Conservation (phyloP, 2,888 invertebrate genomes). For the Chrysina gloriosa region DNA sequence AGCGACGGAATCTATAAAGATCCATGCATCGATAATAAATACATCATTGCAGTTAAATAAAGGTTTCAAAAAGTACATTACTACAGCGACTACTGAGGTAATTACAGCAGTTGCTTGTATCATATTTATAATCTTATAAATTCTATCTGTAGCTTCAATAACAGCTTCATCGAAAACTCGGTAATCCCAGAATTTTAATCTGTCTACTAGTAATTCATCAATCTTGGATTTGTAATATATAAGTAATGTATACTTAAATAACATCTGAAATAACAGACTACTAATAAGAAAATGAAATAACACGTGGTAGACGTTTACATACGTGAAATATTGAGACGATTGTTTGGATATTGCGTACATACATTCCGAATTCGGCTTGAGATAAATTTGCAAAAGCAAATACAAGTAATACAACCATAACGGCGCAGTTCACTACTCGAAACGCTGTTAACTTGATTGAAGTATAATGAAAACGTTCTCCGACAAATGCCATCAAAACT, state of each 20-base stretch:
- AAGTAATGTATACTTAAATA: slow-evolving; percentile 2
- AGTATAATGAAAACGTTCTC: neutral
- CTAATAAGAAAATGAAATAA: neutral
- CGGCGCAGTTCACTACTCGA: slow-evolving; percentile 16
- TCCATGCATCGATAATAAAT: slow-evolving; percentile 28
- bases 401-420: slow-evolving; percentile 9
- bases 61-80: slow-evolving; percentile 28
- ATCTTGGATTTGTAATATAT: slow-evolving; percentile 1
- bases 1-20: neutral
- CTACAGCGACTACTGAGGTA: neutral
- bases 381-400: slow-evolving; percentile 26
- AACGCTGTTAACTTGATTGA: neutral
- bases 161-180: neutral
- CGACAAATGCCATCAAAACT: neutral
- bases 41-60: slow-evolving; percentile 6
- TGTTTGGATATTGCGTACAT: slow-evolving; percentile 18
- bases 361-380: slow-evolving; percentile 28
- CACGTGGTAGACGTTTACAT: neutral
- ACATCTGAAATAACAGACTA: neutral
- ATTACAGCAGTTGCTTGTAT: neutral
- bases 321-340: slow-evolving; percentile 1
- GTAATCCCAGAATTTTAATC: slow-evolving; percentile 8
- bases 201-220: neutral
- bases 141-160: neutral
- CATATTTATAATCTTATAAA: neutral